Conservation (phyloP, 2,888 invertebrate species). For the Orgyia antiqua region DNA sequence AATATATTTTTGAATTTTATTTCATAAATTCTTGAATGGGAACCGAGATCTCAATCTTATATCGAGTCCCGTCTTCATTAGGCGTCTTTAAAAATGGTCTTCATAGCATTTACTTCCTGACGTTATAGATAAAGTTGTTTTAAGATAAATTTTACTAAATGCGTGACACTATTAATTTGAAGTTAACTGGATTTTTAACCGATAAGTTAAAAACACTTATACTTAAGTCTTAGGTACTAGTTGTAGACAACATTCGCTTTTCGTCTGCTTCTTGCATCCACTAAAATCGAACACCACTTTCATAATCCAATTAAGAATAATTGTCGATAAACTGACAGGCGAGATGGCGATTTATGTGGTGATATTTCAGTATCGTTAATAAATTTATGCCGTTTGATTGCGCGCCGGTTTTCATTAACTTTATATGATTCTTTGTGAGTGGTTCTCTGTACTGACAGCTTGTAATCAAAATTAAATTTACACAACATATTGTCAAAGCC, state of each 20-base stretch:
- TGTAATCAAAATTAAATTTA: slow-evolving; percentile 54
- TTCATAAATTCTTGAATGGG: no score
- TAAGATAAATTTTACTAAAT: no score
- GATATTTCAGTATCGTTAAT: slow-evolving; percentile 77
- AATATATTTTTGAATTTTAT: no score
- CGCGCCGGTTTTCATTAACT: slow-evolving; percentile 63
- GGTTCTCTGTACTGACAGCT: slow-evolving; percentile 53
- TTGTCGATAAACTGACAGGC: slow-evolving; percentile 76
- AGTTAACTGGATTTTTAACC: no score
- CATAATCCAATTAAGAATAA: slow-evolving; percentile 78
- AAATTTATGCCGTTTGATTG: slow-evolving; percentile 75
- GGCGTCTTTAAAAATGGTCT: no score
- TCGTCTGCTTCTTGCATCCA: slow-evolving; percentile 25
- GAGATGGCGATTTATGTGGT: slow-evolving; percentile 73
- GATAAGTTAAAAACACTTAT: no score
- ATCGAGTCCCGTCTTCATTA: no score
- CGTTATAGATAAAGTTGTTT: no score
- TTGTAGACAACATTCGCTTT: slow-evolving; percentile 16
- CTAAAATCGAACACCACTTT: slow-evolving; percentile 56
- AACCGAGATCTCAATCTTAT: no score
- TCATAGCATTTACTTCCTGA: no score
- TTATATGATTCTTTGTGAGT: slow-evolving; percentile 55
- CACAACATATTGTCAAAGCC: slow-evolving; percentile 31
- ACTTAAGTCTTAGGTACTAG: no score
- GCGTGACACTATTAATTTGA: no score